Evolutionary conservation across 2,113 vertebrate genomes (phyloP).

Genomic region (Clarias gariepinus): DNA sequence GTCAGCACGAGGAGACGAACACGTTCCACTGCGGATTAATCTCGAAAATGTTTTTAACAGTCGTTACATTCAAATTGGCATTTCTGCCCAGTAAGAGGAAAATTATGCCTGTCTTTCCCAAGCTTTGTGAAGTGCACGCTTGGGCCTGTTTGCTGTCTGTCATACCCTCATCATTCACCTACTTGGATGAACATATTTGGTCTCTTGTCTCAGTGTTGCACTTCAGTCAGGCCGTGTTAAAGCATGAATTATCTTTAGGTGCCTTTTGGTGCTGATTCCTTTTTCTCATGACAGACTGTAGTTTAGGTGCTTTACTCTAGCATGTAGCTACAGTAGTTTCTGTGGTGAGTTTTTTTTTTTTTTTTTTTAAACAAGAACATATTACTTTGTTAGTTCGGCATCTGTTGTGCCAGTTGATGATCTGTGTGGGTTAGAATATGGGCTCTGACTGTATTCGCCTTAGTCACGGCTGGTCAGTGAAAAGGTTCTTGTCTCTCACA

Average conservation of each 20-base stretch:
- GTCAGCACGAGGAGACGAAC: background rate
- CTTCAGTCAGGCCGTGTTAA: background rate
- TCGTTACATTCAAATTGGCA: background rate
- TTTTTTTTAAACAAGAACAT: background rate
- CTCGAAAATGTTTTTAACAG: background rate
- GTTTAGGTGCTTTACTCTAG: too few species aligned
- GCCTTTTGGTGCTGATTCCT: background rate
- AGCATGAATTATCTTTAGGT: background rate
- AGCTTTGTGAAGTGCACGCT: background rate
- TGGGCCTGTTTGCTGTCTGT: slow-evolving; percentile 8
- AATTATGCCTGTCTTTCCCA: background rate
- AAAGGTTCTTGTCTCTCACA: background rate
- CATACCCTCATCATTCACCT: slow-evolving; percentile 1
- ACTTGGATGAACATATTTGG: background rate
- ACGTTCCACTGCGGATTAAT: background rate
- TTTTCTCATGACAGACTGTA: background rate
- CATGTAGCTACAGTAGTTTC: too few species aligned
- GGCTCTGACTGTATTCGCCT: background rate
- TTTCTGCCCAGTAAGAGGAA: background rate
- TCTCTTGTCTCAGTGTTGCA: background rate
- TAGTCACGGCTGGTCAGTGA: background rate
- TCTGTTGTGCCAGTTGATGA: background rate
- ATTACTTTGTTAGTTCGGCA: background rate
- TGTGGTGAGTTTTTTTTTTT: too few species aligned
- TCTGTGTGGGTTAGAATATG: background rate